phyloP scores from a whole-genome alignment of 2,113 vertebrate genomes.

The Rostratula benghalensis region DNA sequence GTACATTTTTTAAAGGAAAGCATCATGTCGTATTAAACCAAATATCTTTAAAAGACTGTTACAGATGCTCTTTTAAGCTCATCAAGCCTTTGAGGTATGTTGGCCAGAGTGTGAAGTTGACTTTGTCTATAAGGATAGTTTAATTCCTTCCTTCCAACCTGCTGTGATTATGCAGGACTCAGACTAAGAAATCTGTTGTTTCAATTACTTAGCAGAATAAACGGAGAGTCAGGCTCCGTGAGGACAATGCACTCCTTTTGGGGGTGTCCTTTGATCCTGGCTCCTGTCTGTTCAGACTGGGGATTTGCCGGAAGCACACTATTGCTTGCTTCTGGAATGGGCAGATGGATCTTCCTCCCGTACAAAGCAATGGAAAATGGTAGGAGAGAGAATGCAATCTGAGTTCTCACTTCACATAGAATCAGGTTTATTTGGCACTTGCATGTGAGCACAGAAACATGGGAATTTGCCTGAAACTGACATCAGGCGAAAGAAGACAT shows the following conservation, averaged over 20 bases:
- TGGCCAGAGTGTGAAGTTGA: neutral
- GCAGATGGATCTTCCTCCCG: neutral
- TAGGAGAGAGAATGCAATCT: neutral
- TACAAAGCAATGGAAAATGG: neutral
- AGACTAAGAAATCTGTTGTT: neutral
- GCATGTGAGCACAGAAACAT: neutral
- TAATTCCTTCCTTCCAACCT: neutral
- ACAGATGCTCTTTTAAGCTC: neutral
- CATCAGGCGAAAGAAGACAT: neutral
- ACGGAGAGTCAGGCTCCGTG: neutral
- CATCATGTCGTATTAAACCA: neutral
- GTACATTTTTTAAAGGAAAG: neutral
- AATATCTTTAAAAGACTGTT: neutral
- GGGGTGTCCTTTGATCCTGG: neutral
- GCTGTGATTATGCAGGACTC: neutral
- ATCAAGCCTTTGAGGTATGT: neutral
- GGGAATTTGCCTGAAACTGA: neutral
- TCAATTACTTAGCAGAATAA: neutral
- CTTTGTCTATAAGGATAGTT: neutral
- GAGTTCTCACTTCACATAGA: neutral
- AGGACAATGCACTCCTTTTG: neutral
- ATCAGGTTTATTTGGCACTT: neutral
- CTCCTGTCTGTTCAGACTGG: neutral
- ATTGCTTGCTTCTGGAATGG: neutral
- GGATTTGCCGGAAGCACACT: neutral